phyloP scores from a whole-genome alignment of 2,113 vertebrate genomes.

The Stigmatopora argus region DNA sequence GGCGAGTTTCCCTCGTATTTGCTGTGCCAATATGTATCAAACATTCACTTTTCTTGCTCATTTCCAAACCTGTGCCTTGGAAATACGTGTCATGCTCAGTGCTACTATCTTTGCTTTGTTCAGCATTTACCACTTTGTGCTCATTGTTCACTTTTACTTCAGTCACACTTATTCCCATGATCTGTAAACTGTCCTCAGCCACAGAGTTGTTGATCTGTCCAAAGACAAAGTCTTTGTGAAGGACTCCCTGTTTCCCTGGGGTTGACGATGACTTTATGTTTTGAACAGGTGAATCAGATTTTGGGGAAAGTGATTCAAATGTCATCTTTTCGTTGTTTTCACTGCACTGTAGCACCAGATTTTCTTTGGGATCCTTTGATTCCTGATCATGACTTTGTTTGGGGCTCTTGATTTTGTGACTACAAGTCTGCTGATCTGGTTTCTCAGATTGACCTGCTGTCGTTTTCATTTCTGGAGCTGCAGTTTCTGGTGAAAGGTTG shows the following conservation, averaged over 20 bases:
- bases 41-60: conserved; percentile 13
- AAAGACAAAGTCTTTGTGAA: conserved; percentile 19
- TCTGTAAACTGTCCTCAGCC: conserved; percentile 42
- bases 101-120: neutral
- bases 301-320: conserved; percentile 12
- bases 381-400: conserved; percentile 24
- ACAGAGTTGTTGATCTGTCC: conserved; percentile 16
- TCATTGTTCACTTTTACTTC: conserved; percentile 37
- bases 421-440: conserved; percentile 11
- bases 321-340: conserved; percentile 17
- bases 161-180: conserved; percentile 59
- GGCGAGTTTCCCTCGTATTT: conserved; percentile 19
- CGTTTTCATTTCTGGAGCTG: conserved; percentile 4
- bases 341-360: conserved; percentile 6
- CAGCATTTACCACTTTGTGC: neutral
- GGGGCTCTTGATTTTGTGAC: conserved; percentile 3
- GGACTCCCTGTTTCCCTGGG: conserved; percentile 6
- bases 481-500: neutral
- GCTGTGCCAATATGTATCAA: conserved; percentile 8
- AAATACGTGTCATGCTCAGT: conserved; percentile 11
- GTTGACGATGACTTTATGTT: conserved; percentile 5
- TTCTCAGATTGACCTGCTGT: neutral
- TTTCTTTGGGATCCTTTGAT: conserved; percentile 4
- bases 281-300: neutral
- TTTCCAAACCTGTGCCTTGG: conserved; percentile 11